Evolutionary conservation across 2,113 vertebrate species (phyloP).

Genomic region (Pyxicephalus adspersus): DNA sequence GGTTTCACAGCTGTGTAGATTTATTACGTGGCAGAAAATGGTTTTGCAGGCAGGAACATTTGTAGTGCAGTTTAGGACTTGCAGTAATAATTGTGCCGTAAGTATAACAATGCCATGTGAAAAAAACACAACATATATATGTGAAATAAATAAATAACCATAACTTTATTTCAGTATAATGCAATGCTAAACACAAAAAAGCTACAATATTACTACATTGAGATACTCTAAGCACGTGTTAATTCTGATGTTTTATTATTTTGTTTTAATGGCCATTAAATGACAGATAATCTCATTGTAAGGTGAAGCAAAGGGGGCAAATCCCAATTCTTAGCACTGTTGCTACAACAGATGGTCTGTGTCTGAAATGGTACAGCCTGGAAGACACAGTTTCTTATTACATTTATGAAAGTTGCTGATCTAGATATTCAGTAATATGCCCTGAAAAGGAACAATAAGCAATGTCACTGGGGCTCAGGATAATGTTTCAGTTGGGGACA

Average conservation of each 20-base stretch:
- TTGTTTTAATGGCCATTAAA: constrained; percentile 83
- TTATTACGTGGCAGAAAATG: no score
- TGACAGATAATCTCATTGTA: constrained; percentile 82
- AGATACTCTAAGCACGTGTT: constrained; percentile 77
- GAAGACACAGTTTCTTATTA: constrained; percentile 80
- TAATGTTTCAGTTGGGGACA: constrained; percentile 77
- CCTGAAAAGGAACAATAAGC: constrained; percentile 70
- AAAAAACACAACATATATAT: no score
- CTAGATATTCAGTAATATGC: constrained; percentile 76
- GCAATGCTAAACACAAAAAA: no score
- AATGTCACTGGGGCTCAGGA: constrained; percentile 70
- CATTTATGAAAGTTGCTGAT: constrained; percentile 80
- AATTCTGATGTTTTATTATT: constrained; percentile 68
- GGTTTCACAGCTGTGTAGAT: no score
- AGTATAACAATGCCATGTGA: no score
- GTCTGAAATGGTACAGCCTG: constrained; percentile 72
- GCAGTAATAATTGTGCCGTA: no score
- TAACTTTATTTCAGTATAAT: no score
- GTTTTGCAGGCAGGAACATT: no score
- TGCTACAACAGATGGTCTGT: constrained; percentile 79
- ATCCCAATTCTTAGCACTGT: constrained; percentile 71
- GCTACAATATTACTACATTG: constrained; percentile 34
- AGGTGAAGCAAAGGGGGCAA: constrained; percentile 81
- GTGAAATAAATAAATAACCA: no score
- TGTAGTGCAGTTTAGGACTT: no score